Evolutionary conservation across 1,140 invertebrate species (phyloP).

Genomic region (Musca domestica): DNA sequence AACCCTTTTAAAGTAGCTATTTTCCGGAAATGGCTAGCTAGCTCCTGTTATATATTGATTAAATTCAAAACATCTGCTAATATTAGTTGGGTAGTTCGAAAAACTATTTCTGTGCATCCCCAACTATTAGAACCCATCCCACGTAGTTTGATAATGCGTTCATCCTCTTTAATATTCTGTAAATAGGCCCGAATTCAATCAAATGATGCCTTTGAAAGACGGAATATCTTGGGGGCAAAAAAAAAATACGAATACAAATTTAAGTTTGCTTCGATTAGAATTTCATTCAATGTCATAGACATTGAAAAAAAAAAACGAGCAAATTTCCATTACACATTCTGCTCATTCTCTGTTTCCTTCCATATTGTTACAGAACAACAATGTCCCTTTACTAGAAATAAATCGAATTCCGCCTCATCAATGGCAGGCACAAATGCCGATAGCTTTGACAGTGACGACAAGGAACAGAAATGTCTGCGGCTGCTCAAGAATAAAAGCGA

Average conservation of each 20-base stretch:
- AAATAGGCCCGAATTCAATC: no score
- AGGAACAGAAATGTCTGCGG: slow-evolving; percentile 49
- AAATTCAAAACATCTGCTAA: no score
- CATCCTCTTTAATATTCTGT: no score
- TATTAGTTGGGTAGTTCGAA: no score
- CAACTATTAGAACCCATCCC: no score
- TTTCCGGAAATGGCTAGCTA: no score
- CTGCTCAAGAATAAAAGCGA: slow-evolving; percentile 53
- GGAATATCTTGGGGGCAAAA: not conserved
- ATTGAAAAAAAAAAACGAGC: not conserved
- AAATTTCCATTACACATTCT: not conserved
- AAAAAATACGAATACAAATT: not conserved
- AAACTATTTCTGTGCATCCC: no score
- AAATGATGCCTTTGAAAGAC: not conserved
- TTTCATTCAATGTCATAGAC: not conserved
- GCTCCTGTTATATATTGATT: no score
- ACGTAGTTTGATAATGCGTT: no score
- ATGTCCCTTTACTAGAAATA: slow-evolving; percentile 27
- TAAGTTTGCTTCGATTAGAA: not conserved
- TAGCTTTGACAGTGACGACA: slow-evolving; percentile 49
- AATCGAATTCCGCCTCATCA: slow-evolving; percentile 25
- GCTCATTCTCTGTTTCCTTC: not conserved
- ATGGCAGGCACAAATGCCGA: slow-evolving; percentile 28
- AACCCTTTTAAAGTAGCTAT: no score
- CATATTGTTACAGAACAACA: slow-evolving; percentile 13